Percentiles rank a stretch among this genome's conserved stretches.
Conservation (phyloP, 2,797 vertebrate species). For the Neostethus bicornis region DNA sequence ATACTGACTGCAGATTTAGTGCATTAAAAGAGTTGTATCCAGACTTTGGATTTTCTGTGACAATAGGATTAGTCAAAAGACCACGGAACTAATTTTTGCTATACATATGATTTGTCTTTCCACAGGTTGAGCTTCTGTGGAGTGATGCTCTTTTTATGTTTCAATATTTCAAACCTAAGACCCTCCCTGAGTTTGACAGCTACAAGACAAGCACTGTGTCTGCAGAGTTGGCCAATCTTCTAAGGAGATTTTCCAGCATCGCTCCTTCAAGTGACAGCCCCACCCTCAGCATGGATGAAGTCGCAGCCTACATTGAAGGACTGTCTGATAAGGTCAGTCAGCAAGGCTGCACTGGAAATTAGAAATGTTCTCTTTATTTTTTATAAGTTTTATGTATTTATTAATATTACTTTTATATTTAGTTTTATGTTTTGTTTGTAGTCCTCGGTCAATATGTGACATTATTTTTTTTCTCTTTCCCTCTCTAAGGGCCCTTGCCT, state of each 20-base stretch:
- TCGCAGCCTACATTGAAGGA: slow-evolving; percentile 92
- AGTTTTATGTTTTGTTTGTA: background rate
- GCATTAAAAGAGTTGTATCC: slow-evolving; percentile 12
- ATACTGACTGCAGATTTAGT: slow-evolving; percentile 17
- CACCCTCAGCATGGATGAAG: slow-evolving; percentile 86
- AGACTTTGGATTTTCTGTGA: slow-evolving; percentile 15
- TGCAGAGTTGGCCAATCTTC: slow-evolving; percentile 94
- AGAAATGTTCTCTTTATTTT: background rate
- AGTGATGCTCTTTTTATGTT: slow-evolving; percentile 93
- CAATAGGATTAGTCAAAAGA: background rate
- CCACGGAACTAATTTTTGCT: background rate
- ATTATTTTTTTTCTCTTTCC: slow-evolving; percentile 7
- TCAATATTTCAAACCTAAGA: slow-evolving; percentile 97
- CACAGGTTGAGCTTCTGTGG: slow-evolving; percentile 95
- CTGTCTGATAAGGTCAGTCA: slow-evolving; percentile 84
- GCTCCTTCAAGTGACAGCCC: slow-evolving; percentile 86
- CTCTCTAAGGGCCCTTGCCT: slow-evolving; percentile 86
- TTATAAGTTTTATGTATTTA: background rate
- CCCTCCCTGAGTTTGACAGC: slow-evolving; percentile 96
- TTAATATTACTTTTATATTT: background rate
- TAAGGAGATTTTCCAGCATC: slow-evolving; percentile 89
- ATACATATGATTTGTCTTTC: slow-evolving; percentile 18
- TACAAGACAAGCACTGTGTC: slow-evolving; percentile 99
- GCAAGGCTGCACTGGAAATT: background rate
- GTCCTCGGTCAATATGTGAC: background rate